Evolutionary conservation across 2,113 vertebrate species (phyloP), one percentile per base, ranked within the genome.

Genomic region (Pterocles orientalis): DNA sequence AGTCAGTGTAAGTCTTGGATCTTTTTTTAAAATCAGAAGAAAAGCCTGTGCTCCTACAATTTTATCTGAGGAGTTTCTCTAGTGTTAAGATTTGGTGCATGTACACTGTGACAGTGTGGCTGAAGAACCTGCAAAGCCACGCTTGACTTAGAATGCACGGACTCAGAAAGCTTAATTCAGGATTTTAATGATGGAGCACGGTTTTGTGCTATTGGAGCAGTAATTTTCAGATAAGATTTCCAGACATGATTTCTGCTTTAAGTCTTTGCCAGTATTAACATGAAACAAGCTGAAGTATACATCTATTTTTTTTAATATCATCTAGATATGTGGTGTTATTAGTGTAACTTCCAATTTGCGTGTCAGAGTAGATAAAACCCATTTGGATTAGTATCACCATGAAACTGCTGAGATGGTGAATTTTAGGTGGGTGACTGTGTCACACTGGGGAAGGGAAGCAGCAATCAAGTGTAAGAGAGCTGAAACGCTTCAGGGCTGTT

Each of bases 191-290:
- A 19, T 60, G 69, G 60, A 76, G 69, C 69, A 7, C 2, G 6
- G 43, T 5, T 0, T n/a, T 71, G 45, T 41, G 88, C 64, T 76
- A 2, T 26, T 66, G 76, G 87, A 62, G 85, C 90, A 66, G 68
- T 33, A 60, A 39, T 81, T 81, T 47, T 50, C 85, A 73, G 88
- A 78, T 93, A 88, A 90, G 82, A 47, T 82, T 95, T 86, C 93
- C 93, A 96, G 93, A 90, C 76, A 0, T 78, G 80, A 81, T 66
- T 68, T 56, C 47, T 92, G 76, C 82, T 83, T 57, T 79, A 53
- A 96, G 94, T 47, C 80, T 90, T 92, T 2, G 76, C 96, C 93
- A 96, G 90, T 86, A 65, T 72, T 88, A 94, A 88, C 92, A 80
- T 90, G 54, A 78, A 93, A 58, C 75, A 62, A 57, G 60, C 64